phyloP scores from a whole-genome alignment of 2,888 invertebrate species.

The Stenolophus ochropezus region DNA sequence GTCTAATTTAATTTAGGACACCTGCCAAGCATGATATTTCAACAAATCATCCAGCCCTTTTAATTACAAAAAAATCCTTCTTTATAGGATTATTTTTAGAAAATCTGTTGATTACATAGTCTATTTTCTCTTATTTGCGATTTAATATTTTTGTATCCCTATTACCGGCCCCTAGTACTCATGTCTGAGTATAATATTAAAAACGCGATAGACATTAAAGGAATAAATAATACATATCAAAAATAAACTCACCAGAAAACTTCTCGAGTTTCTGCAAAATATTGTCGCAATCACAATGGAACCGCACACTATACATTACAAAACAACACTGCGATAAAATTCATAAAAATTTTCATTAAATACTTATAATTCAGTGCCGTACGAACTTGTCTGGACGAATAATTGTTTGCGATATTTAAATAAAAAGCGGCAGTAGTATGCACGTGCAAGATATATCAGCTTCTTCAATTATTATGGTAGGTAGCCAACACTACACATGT shows the following conservation, averaged over 20 bases:
- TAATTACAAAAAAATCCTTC: no score
- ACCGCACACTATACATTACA: not conserved
- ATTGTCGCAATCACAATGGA: not conserved
- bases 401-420: not conserved
- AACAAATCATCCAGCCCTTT: no score
- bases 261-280: not conserved
- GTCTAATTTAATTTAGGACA: no score
- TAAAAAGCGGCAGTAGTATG: not conserved
- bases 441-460: not conserved
- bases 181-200: no score
- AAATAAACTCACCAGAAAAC: not conserved
- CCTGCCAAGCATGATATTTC: no score
- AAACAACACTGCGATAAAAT: not conserved
- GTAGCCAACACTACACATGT: not conserved
- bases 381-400: not conserved
- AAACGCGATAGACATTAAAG: no score
- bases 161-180: no score
- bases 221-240: no score
- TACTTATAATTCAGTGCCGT: not conserved
- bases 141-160: no score
- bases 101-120: no score
- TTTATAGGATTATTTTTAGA: no score
- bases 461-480: constrained; percentile 15
- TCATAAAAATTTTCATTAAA: not conserved
- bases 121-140: no score